Percentiles rank a stretch among this genome's conserved stretches.
These are phyloP conservation scores for Alcedo atthis DNA, from an alignment of 2,797 vertebrate species.

Conservation along the genomic window DNA sequence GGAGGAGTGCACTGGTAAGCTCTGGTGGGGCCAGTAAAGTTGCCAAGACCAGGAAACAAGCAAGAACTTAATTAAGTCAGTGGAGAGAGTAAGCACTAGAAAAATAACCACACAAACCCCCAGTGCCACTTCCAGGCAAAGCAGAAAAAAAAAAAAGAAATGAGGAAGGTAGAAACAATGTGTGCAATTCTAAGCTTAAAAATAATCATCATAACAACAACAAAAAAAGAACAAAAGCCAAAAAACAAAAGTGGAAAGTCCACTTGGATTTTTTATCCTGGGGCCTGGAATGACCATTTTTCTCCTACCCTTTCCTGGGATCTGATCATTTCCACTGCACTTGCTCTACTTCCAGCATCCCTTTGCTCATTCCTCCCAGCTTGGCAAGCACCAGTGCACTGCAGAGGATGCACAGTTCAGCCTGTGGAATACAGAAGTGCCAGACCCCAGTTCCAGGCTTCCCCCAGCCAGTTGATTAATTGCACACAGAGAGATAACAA, in stretches of 20 bases:
- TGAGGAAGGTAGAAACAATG: conserved; percentile 5
- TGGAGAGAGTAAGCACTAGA: conserved; percentile 37
- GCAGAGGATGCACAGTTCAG: background rate
- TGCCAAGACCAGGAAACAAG: conserved; percentile 26
- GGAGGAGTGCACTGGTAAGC: conserved; percentile 26
- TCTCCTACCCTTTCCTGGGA: background rate
- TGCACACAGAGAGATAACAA: background rate
- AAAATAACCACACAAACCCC: conserved; percentile 53
- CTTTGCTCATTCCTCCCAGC: background rate
- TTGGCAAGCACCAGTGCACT: background rate
- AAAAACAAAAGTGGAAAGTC: background rate
- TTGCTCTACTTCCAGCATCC: background rate
- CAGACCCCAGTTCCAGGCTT: background rate
- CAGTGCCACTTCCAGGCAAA: conserved; percentile 1
- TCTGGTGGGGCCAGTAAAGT: conserved; percentile 19
- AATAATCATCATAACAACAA: background rate
- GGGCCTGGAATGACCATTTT: background rate
- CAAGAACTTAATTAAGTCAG: conserved; percentile 67
- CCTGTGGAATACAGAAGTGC: background rate
- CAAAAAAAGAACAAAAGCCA: background rate
- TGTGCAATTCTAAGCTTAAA: background rate
- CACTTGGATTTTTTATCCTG: background rate
- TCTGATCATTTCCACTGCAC: background rate
- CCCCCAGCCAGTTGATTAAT: background rate
- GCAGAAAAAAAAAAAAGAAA: background rate